Evolutionary conservation across 2,113 vertebrate genomes (phyloP), one percentile per base, ranked within the genome.

Genomic region (Psilopogon haemacephalus): DNA sequence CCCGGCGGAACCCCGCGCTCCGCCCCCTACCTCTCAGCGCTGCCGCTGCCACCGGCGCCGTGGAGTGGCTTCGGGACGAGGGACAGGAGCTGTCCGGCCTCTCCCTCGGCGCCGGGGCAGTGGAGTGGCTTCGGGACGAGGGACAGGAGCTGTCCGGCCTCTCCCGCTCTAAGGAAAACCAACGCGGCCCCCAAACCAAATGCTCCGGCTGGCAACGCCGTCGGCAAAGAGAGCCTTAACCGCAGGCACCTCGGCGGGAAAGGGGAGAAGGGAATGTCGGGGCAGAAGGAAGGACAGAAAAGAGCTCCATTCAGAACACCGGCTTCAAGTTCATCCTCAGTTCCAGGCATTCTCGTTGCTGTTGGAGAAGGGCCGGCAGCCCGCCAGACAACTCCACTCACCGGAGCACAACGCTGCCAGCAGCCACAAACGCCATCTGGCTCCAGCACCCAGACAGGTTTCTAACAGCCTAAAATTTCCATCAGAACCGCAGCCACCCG

Each of bases 321-420:
- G 59, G 8, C 19, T 10, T 7, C 52, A 12, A 38, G 5, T 18
- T 5, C 77, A 5, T 1, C 33, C 8, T n/a, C 23, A 50, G 3
- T 12, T 19, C n/a, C 27, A 6, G 11, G 40, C 4, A 24, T 8
- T 28, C 35, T 24, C 24, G 35, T 1, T 5, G 42, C 58, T 28
- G n/a, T 6, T 1, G 2, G 42, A 13, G 5, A 4, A 9, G 30
- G 33, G 23, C 67, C 30, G 24, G 44, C 46, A 35, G 46, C 35
- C 16, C 11, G 12, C 14, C 6, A 5, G 27, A 37, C 16, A 38
- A 11, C 60, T 64, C 37, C 63, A 14, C 27, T 21, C 38, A 32
- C 27, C 38, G 4, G 21, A 7, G 35, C 1, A 20, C 2, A 4
- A 2, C 3, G 1, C 75, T 11, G 2, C 2, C 28, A 15, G 35